Percentiles rank a stretch among this genome's conserved stretches.
These are phyloP conservation scores for Macaca mulatta DNA, from an alignment of 2,113 vertebrate genomes.

Conservation along the genomic window DNA sequence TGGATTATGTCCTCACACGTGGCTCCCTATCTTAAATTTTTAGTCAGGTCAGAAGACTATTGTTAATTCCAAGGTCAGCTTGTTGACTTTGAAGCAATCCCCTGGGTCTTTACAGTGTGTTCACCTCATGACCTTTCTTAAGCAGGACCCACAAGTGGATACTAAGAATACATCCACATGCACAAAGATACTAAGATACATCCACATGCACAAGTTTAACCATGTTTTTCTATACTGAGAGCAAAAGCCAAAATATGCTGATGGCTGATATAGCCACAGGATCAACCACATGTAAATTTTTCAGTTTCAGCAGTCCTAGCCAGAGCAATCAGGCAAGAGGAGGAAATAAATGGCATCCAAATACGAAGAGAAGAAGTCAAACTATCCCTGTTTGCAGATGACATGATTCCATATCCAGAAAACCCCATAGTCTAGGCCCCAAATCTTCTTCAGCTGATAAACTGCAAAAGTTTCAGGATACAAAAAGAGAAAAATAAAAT, in stretches of 20 bases:
- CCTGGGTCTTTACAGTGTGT: not conserved
- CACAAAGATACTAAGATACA: not conserved
- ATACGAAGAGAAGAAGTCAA: no score
- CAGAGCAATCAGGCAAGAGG: no score
- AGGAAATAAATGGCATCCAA: no score
- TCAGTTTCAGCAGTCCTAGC: no score
- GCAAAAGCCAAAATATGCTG: not conserved
- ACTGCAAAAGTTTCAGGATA: no score
- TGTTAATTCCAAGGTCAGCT: not conserved
- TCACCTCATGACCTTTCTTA: not conserved
- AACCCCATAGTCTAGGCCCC: no score
- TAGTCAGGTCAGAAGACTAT: not conserved
- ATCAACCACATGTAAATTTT: no score
- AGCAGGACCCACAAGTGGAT: not conserved
- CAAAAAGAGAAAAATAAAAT: no score
- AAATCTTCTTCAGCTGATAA: no score
- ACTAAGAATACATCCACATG: not conserved
- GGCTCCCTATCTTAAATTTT: no score
- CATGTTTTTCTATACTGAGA: not conserved
- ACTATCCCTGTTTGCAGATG: no score
- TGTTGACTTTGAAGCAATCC: not conserved
- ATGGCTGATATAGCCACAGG: not conserved
- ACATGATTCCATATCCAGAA: no score
- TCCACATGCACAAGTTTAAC: not conserved
- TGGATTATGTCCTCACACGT: not conserved